A percentile compares a stretch with the other conserved stretches of the same genome.
phyloP scores from a whole-genome alignment of 2,113 vertebrate species.

The Urocynchramus pylzowi region DNA sequence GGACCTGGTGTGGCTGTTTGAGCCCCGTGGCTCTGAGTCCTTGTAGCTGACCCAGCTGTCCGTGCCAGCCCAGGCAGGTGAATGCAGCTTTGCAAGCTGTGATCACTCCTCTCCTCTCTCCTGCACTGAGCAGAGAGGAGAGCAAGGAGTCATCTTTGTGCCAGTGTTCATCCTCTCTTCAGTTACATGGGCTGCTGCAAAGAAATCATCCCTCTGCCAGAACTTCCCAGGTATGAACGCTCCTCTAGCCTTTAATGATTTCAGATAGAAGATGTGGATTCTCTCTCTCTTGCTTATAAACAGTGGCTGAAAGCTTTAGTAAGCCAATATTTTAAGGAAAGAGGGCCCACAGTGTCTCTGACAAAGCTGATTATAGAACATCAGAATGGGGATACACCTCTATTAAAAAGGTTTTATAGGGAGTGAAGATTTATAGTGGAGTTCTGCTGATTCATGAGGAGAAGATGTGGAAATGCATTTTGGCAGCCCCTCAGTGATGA shows the following conservation, averaged over 20 bases:
- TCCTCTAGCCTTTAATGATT: slow-evolving; percentile 1
- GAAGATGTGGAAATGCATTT: slow-evolving; percentile 38
- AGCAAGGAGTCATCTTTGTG: not conserved
- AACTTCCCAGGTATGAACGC: not conserved
- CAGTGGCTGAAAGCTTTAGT: not conserved
- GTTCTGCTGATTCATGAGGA: slow-evolving; percentile 49
- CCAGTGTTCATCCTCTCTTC: not conserved
- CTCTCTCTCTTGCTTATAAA: not conserved
- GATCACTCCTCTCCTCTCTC: not conserved
- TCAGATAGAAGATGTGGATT: not conserved
- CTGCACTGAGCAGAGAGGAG: not conserved
- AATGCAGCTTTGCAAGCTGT: not conserved
- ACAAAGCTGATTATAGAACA: slow-evolving; percentile 24
- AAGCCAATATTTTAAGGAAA: slow-evolving; percentile 21
- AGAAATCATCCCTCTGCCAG: not conserved
- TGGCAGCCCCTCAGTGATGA: slow-evolving; percentile 29
- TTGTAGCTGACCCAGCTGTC: not conserved
- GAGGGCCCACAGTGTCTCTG: not conserved
- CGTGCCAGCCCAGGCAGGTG: not conserved
- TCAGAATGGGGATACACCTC: slow-evolving; percentile 8
- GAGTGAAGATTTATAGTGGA: slow-evolving; percentile 33
- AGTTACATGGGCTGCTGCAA: not conserved
- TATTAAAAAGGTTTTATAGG: not conserved
- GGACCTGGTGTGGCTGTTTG: accelerated
- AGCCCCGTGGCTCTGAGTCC: not conserved